A percentile compares a stretch with the other conserved stretches of the same genome.
Conservation (phyloP, 2,888 invertebrate genomes). For the Magallana nippona region DNA sequence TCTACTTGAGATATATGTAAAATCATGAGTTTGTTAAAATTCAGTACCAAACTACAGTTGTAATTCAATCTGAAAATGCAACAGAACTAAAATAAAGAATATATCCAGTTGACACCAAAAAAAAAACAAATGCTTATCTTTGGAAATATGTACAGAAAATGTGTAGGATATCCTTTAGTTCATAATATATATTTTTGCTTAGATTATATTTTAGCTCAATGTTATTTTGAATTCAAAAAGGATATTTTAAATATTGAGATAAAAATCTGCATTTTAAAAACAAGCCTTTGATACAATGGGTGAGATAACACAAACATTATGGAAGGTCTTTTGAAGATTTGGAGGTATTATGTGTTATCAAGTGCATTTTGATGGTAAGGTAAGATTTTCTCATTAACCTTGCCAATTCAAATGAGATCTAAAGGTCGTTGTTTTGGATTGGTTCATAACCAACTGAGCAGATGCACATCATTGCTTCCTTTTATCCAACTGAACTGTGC, state of each 20-base stretch:
- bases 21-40: too few relatives aligned
- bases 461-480: conserved; percentile 24
- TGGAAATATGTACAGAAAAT: too few relatives aligned
- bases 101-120: too few relatives aligned
- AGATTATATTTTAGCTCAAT: conserved; percentile 1
- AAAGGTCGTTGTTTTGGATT: conserved; percentile 1
- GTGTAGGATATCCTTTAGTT: too few relatives aligned
- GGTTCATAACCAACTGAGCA: conserved; percentile 11
- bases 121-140: too few relatives aligned
- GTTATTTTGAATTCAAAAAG: conserved; percentile 1
- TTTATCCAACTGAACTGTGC: not conserved
- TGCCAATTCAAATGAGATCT: conserved; percentile 18
- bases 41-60: too few relatives aligned
- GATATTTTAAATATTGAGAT: conserved; percentile 21
- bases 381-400: conserved; percentile 29
- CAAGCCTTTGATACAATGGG: conserved; percentile 28
- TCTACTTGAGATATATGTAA: too few relatives aligned
- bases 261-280: conserved; percentile 31
- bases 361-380: conserved; percentile 24
- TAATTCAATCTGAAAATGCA: too few relatives aligned
- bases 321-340: conserved; percentile 20
- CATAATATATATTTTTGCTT: not conserved
- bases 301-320: conserved; percentile 23
- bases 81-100: too few relatives aligned
- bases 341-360: conserved; percentile 13